A percentile compares a stretch with the other conserved stretches of the same genome.
phyloP scores from a whole-genome alignment of 1,140 invertebrate genomes.

The Cherax quadricarinatus region DNA sequence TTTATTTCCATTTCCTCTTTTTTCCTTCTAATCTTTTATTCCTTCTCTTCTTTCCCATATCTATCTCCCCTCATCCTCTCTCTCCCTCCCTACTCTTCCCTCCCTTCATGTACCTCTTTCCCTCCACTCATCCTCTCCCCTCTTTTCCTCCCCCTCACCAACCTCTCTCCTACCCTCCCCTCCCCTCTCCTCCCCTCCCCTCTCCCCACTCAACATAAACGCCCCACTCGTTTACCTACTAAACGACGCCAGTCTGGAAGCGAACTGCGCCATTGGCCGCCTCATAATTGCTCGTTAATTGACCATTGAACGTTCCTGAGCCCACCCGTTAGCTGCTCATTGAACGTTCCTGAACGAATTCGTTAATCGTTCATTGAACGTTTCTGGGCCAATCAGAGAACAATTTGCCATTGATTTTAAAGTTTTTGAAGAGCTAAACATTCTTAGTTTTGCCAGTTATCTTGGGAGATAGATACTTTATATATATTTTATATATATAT shows the following conservation, averaged over 20 bases:
- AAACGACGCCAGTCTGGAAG: slow-evolving; percentile 20
- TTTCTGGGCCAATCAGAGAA: no score
- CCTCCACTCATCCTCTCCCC: neutral
- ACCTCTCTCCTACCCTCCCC: neutral
- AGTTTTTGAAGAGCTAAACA: no score
- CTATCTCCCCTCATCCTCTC: neutral
- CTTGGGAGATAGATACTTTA: no score
- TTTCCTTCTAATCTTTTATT: no score
- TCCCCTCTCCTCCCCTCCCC: neutral
- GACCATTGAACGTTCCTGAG: slow-evolving; percentile 46
- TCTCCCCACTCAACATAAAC: neutral
- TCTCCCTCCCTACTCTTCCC: neutral
- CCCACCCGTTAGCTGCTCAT: neutral
- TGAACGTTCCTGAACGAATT: no score
- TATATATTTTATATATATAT: no score
- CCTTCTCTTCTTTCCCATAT: no score
- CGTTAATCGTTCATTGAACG: no score
- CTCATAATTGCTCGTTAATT: slow-evolving; percentile 38
- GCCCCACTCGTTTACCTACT: neutral
- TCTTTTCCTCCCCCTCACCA: neutral
- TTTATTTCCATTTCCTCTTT: no score
- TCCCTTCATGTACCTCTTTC: neutral
- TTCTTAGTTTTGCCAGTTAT: no score
- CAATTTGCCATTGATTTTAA: no score
- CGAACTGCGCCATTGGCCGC: neutral